phyloP scores from a whole-genome alignment of 1,140 invertebrate species.

The Cotesia glomerata region DNA sequence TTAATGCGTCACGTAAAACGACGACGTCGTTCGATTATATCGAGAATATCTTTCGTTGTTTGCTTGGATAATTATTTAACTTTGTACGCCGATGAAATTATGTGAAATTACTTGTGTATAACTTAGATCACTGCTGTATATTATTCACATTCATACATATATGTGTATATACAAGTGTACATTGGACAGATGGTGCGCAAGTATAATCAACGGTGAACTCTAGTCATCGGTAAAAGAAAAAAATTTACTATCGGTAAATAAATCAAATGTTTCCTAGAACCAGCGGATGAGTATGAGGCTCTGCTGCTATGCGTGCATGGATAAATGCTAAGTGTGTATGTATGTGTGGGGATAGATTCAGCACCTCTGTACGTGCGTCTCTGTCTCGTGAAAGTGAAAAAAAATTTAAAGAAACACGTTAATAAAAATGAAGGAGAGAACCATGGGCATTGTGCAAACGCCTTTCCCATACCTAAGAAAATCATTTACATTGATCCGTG shows the following conservation, averaged over 20 bases:
- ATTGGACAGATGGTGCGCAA: slow-evolving; percentile 13
- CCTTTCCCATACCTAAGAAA: not conserved
- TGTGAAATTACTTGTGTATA: slow-evolving; percentile 26
- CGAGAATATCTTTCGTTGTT: slow-evolving; percentile 26
- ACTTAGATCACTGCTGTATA: not conserved
- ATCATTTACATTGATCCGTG: slow-evolving; percentile 1
- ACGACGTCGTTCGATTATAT: slow-evolving; percentile 30
- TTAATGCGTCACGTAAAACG: slow-evolving; percentile 22
- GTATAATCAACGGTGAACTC: slow-evolving; percentile 16
- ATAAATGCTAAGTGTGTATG: too few species aligned
- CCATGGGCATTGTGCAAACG: slow-evolving; percentile 8
- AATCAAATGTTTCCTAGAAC: slow-evolving; percentile 10
- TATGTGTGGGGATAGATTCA: too few species aligned
- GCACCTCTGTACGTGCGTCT: too few species aligned
- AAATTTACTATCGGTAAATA: slow-evolving; percentile 16
- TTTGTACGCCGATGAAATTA: slow-evolving; percentile 25
- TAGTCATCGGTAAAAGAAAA: not conserved
- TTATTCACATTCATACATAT: not conserved
- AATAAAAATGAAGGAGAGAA: not conserved
- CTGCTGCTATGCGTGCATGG: too few species aligned
- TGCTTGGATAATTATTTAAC: slow-evolving; percentile 33
- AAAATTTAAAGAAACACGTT: not conserved
- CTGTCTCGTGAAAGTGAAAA: not conserved
- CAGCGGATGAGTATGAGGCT: not conserved
- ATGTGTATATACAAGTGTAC: not conserved